Base-by-base conservation (phyloP, 92 coral and sea anemone genomes). In the Heliopora coerulea region DNA sequence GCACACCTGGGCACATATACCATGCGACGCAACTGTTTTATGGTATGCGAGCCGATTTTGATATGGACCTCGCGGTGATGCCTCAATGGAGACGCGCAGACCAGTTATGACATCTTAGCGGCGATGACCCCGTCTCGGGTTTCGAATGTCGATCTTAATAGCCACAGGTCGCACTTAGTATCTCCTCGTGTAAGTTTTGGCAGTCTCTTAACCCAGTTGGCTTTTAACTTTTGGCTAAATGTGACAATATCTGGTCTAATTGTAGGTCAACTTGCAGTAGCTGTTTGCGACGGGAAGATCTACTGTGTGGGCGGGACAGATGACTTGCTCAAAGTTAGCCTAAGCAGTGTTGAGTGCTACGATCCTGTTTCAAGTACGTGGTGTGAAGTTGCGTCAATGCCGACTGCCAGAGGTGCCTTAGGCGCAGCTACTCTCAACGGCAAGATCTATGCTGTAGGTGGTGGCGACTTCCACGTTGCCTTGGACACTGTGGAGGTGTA, bases 371-470 rank as follows among this genome's bases (percentile, higher is more conserved):
- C 87, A 13, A 86, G 88, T 57, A 81, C 91, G 13, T 95, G 99
- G 99, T 62, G 78, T 9, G 54, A 91, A 11, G 82, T 90, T 44
- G 84, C 96, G 5, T 83, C 95, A 0, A 95, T 95, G 99, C 86
- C 83, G 49, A 83, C 86, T 21, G 88, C 95, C 17, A 96, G 99
- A 20, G 91, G 99, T 52, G 91, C 99, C 9, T 89, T 90, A 28
- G 99, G 91, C 42, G 89, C 91, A 7, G 96, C 99, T 20, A 91
- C 91, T 20, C 75, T 89, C 25, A 83, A 82, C 29, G 86, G 89
- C 49, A 68, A 72, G 30, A 84, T 95, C 54, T 95, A 82, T 83
- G 99, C 99, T 1, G 99, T 95, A 4, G 99, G 99, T 13, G 99
- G 99, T 27, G 77, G 77, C 12, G 77, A 70, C 34, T 70, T 70